Evolutionary conservation across 1,140 invertebrate species (phyloP).

Genomic region (Sesamia nonagrioides): DNA sequence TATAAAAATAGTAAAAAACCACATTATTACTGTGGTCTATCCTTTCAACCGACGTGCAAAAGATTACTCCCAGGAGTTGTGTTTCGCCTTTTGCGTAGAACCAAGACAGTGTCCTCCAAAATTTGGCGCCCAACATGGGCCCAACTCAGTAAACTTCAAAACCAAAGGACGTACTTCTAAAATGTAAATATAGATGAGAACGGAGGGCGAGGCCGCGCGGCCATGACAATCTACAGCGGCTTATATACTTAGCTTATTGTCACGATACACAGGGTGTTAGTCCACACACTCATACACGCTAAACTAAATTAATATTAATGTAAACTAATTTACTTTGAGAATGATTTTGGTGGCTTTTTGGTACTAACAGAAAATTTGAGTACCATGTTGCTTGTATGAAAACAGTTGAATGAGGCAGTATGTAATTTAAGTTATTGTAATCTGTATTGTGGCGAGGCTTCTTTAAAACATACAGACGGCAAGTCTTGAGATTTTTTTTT

Average conservation of each 20-base stretch:
- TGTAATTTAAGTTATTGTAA: too few species aligned
- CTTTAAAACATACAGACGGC: not conserved
- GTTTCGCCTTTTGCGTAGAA: too few species aligned
- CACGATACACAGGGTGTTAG: slow-evolving; percentile 80
- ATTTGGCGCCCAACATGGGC: slow-evolving; percentile 47
- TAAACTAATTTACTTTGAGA: slow-evolving; percentile 38
- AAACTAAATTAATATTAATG: slow-evolving; percentile 58
- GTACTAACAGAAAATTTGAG: not conserved
- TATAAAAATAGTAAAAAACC: too few species aligned
- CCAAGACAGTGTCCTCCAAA: slow-evolving; percentile 38
- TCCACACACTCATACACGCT: slow-evolving; percentile 75
- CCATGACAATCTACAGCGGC: slow-evolving; percentile 70
- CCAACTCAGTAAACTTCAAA: slow-evolving; percentile 20
- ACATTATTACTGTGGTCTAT: too few species aligned
- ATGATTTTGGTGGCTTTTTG: slow-evolving; percentile 8
- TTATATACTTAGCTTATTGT: slow-evolving; percentile 82
- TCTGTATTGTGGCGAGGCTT: not conserved
- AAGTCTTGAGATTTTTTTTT: not conserved
- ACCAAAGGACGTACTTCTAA: slow-evolving; percentile 28
- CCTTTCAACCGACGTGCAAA: not conserved
- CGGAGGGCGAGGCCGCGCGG: slow-evolving; percentile 73
- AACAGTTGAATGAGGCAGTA: not conserved
- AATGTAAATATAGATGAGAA: slow-evolving; percentile 24
- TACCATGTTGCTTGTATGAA: not conserved
- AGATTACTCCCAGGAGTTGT: not conserved